These are phyloP conservation scores for Notodonta ziczac DNA, from an alignment of 2,888 invertebrate species.

Conservation along the genomic window DNA sequence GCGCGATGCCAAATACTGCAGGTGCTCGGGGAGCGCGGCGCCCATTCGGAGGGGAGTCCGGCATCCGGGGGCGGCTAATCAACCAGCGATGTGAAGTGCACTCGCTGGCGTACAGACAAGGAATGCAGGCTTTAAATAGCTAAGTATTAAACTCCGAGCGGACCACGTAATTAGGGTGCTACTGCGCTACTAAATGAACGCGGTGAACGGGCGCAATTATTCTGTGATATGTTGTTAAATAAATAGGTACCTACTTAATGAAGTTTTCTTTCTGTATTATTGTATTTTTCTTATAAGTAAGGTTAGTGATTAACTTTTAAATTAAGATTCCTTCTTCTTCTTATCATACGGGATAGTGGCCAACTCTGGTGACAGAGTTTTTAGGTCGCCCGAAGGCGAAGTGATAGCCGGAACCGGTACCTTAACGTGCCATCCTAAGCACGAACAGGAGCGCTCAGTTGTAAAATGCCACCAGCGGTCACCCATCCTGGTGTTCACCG, in stretches of 20 bases:
- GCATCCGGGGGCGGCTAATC: constrained; percentile 50
- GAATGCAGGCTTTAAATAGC: constrained; percentile 28
- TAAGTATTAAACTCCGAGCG: constrained; percentile 34
- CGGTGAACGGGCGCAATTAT: neutral
- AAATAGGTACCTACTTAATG: neutral
- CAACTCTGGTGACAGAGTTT: too few relatives aligned
- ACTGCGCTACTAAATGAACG: constrained; percentile 9
- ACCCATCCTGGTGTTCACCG: too few relatives aligned
- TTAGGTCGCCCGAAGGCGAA: too few relatives aligned
- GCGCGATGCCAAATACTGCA: constrained; percentile 51
- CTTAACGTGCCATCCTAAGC: too few relatives aligned
- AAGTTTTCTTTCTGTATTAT: too few relatives aligned
- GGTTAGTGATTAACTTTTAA: too few relatives aligned
- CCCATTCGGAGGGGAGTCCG: constrained; percentile 31
- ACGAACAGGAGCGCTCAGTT: too few relatives aligned
- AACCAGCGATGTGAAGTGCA: constrained; percentile 58
- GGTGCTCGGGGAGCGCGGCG: constrained; percentile 44
- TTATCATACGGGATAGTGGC: too few relatives aligned
- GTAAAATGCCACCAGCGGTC: too few relatives aligned
- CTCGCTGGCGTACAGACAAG: constrained; percentile 36
- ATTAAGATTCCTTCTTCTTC: too few relatives aligned
- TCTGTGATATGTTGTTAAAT: neutral
- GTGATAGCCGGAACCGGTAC: too few relatives aligned
- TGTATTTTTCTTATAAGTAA: too few relatives aligned
- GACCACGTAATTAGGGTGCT: constrained; percentile 24